These are phyloP conservation scores for Sphaeramia orbicularis DNA, from an alignment of 2,797 vertebrate genomes.

Conservation along the genomic window DNA sequence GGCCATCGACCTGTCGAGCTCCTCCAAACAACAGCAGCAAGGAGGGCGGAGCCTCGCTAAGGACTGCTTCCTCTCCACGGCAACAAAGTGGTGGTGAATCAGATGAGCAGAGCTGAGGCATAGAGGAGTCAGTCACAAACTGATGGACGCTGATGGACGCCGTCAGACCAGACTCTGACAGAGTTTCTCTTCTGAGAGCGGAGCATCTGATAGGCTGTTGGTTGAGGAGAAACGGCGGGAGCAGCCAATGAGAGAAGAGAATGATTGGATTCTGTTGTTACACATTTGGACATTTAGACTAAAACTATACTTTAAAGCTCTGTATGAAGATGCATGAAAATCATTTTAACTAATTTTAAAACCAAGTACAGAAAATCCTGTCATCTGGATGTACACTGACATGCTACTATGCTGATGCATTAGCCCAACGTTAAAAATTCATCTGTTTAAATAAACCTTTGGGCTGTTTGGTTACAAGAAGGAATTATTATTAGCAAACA, in stretches of 20 bases:
- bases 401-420: background rate
- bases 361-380: too few species aligned
- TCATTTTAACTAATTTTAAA: too few species aligned
- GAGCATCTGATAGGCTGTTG: conserved; percentile 37
- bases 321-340: too few species aligned
- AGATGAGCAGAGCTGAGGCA: conserved; percentile 80
- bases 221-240: background rate
- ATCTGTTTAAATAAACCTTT: too few species aligned
- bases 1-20: conserved; percentile 94
- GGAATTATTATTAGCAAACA: too few species aligned
- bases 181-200: background rate
- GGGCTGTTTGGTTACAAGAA: too few species aligned
- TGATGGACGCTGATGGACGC: background rate
- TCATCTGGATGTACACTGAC: background rate
- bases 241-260: conserved; percentile 26
- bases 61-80: conserved; percentile 62
- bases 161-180: background rate
- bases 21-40: conserved; percentile 86
- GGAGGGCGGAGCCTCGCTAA: conserved; percentile 56
- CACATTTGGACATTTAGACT: background rate
- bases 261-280: conserved; percentile 1
- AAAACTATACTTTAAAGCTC: background rate
- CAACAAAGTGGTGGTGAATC: conserved; percentile 73
- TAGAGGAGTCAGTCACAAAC: background rate
- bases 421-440: too few species aligned